Base-by-base conservation (phyloP, 2,113 vertebrate genomes). In the Psittacula cyanocephala region DNA sequence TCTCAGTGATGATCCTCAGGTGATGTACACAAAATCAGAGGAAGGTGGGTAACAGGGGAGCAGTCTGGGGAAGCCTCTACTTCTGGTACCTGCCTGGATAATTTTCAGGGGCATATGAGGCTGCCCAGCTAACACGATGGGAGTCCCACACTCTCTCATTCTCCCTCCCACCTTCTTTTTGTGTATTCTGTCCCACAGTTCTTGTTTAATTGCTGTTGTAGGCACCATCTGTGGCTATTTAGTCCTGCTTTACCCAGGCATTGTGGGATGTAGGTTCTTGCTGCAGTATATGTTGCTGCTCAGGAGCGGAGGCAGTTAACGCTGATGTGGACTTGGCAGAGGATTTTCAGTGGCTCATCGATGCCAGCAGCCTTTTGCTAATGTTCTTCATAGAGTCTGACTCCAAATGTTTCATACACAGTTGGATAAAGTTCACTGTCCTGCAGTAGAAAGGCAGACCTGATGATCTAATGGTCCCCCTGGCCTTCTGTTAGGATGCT, bases 391-490 rank as follows among this genome's bases (percentile, higher is more conserved):
- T 76, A 72, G 65, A 57, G 44, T 81, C 81, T 87, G 80, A 79
- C 52, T 94, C 88, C 92, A 94, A 88, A 57, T 86, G 81, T 84
- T 96, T 95, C 86, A 76, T 91, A 65, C 4, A 7, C 57, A 72
- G 85, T 93, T 96, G 95, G 96, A 95, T 92, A 88, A 86, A 94
- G 28, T 93, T 96, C 88, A 49, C 83, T 91, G 89, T 86, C 92
- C 44, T 84, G 62, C 63, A 91, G 53, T 29, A 91, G 79, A 92
- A 88, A 91, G 88, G 65, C 96, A 96, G 86, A 94, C 83, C 91
- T 93, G 92, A 91, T 96, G 92, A 95, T 95, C 96, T 96, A 95
- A 94, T 92, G 67, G 88, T 97, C 92, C 74, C 86, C 46, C 63
- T 64, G 91, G 95, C 83, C 92, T 95, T 94, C 83, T 86, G 49